These are phyloP conservation scores for Sitobion miscanthi DNA, from an alignment of 1,140 invertebrate species.

Conservation along the genomic window DNA sequence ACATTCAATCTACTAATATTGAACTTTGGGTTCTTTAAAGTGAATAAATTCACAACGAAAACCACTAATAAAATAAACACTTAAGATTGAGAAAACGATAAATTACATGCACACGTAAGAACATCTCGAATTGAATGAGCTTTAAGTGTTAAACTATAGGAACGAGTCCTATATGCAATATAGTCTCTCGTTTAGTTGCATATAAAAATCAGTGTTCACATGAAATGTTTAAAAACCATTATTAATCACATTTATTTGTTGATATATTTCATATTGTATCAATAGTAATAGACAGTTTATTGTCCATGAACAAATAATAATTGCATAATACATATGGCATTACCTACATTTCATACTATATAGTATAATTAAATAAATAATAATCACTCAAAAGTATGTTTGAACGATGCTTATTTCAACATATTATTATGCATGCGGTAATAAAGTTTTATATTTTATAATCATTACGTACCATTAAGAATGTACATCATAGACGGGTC, in stretches of 20 bases:
- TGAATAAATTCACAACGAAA: background rate
- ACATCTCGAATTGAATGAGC: background rate
- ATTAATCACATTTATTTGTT: background rate
- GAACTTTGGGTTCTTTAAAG: background rate
- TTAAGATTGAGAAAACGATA: background rate
- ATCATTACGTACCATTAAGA: constrained; percentile 21
- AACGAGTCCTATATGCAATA: too few species aligned
- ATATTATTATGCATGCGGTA: background rate
- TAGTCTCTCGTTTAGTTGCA: too few species aligned
- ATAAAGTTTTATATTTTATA: background rate
- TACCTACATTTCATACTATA: background rate
- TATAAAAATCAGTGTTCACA: too few species aligned
- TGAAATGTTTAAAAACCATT: background rate
- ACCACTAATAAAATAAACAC: background rate
- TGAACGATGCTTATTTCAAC: background rate
- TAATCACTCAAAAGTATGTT: background rate
- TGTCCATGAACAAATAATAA: too few species aligned
- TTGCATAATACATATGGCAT: too few species aligned
- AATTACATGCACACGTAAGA: background rate
- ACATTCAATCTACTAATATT: background rate
- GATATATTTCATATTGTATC: background rate
- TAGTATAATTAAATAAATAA: background rate
- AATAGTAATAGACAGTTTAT: too few species aligned
- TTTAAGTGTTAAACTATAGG: background rate
- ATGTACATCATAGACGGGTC: constrained; percentile 36